Evolutionary conservation across 35 echinoderm and acorn worm species (phyloP), one percentile per base, ranked within the genome.

Genomic region (Apostichopus parvimensis): DNA sequence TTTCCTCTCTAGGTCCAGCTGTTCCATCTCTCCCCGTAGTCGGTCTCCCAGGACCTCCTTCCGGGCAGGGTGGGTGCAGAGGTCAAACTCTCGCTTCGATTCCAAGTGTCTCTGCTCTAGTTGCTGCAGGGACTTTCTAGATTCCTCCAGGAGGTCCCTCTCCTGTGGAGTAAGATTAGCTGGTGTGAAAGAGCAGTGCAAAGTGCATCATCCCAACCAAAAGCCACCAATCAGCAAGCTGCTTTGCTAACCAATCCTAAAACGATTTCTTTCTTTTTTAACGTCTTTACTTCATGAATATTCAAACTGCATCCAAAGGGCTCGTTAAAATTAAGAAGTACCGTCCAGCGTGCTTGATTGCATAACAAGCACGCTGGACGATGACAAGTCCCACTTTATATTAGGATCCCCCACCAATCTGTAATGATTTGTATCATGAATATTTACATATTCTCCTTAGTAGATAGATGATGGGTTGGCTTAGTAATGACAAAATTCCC

Each of bases 1-100:
- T 91, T 98, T 98, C 64, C 97, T 78, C 93, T 98, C 97, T 1
- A 89, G 77, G 11, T 96, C 97, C 15, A 98, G 79, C 73, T 91
- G 53, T 83, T 96, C 93, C 11, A 91, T 87, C 82, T 98, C 93
- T 10, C 53, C 54, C 78, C 84, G 61, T 20, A 93, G 17, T 20
- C 85, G 73, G 45, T 76, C 79, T 75, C 90, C 23, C 25, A 98
- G 91, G 21, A 59, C 94, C 14, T 93, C 93, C 23, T 90, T 91
- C 0, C 79, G 59, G 14, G 13, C 85, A 9, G 26, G 54, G 2
- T 95, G 89, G 10, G 80, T 64, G 23, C 92, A 95, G 14, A 86
- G 82, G 56, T 98, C 87, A 21, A 96, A 90, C 77, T 92, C 78
- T 77, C 79, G 68, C 88, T 89, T 93, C 20, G 93, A 92, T 73